Evolutionary conservation across 92 coral and sea anemone species (phyloP).

Genomic region (Paramuricea clavata): DNA sequence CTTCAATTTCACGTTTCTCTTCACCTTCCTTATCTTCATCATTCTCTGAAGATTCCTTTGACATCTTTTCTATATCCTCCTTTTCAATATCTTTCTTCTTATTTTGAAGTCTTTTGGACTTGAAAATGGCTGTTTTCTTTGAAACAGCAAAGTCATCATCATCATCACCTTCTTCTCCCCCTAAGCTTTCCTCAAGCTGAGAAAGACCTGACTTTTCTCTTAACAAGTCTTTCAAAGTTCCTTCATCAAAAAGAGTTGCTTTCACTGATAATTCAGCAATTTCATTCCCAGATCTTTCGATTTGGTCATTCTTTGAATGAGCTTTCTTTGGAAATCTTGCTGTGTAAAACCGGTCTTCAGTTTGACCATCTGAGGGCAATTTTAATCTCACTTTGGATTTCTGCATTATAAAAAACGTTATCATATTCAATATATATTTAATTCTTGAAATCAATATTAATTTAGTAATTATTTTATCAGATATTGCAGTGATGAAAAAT

Average conservation of each 20-base stretch:
- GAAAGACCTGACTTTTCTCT: constrained; percentile 15
- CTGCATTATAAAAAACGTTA: neutral
- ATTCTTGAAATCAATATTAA: neutral
- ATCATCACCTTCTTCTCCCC: neutral
- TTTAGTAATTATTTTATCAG: too few relatives aligned
- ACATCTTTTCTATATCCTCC: neutral
- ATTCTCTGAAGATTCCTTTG: neutral
- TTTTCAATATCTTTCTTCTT: constrained; percentile 50
- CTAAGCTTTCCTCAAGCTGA: neutral
- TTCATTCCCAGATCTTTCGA: neutral
- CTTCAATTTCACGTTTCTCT: constrained; percentile 16
- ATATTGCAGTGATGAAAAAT: too few relatives aligned
- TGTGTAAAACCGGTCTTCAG: neutral
- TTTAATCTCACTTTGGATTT: constrained; percentile 21
- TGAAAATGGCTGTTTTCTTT: constrained; percentile 53
- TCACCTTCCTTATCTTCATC: neutral
- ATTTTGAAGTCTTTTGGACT: constrained; percentile 83
- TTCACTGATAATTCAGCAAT: constrained; percentile 3
- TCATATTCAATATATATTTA: neutral
- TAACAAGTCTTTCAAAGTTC: constrained; percentile 26
- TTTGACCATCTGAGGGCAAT: constrained; percentile 10
- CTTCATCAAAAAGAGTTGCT: constrained; percentile 38
- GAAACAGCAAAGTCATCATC: constrained; percentile 2
- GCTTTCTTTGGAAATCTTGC: constrained; percentile 46
- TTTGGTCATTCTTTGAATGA: neutral